Evolutionary conservation across 1,140 invertebrate genomes (phyloP).

Genomic region (Chionoecetes opilio): DNA sequence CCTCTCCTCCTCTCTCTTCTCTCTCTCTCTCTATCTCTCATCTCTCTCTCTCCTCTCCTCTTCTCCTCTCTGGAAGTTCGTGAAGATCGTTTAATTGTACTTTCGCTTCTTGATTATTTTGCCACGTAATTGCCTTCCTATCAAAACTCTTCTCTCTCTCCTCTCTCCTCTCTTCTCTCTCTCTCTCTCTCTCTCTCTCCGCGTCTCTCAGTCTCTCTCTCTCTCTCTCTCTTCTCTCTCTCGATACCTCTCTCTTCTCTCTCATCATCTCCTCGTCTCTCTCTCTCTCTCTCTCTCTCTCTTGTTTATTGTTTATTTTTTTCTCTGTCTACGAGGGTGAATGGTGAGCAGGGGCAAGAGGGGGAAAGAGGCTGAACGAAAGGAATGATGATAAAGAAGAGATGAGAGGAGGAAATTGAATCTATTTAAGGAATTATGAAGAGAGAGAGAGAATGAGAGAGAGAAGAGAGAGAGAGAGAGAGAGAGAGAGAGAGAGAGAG

Average conservation of each 20-base stretch:
- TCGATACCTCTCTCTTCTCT: too few species aligned
- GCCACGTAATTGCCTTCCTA: constrained; percentile 64
- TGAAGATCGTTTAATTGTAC: constrained; percentile 37
- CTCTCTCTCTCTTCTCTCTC: constrained; percentile 58
- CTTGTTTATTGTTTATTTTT: not conserved
- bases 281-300: constrained; percentile 51
- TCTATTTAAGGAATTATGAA: constrained; percentile 1
- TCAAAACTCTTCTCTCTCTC: constrained; percentile 39
- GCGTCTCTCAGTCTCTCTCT: constrained; percentile 51
- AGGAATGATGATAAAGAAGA: too few species aligned
- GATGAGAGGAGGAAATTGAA: too few species aligned
- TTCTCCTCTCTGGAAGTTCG: not conserved
- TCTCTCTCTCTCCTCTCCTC: not conserved
- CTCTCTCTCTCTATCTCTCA: constrained; percentile 47
- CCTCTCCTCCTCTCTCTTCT: not conserved
- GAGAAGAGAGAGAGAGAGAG: constrained; percentile 42
- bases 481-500: constrained; percentile 35
- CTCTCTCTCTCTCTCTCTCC: constrained; percentile 18
- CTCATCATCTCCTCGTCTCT: too few species aligned
- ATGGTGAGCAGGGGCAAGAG: not conserved
- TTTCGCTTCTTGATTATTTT: constrained; percentile 62
- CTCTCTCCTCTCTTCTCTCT: not conserved
- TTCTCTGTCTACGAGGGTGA: not conserved
- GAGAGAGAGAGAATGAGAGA: constrained; percentile 34
- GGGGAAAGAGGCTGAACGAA: too few species aligned